Evolutionary conservation across 2,113 vertebrate genomes (phyloP), one percentile per base, ranked within the genome.

Genomic region (Epinephelus moara): DNA sequence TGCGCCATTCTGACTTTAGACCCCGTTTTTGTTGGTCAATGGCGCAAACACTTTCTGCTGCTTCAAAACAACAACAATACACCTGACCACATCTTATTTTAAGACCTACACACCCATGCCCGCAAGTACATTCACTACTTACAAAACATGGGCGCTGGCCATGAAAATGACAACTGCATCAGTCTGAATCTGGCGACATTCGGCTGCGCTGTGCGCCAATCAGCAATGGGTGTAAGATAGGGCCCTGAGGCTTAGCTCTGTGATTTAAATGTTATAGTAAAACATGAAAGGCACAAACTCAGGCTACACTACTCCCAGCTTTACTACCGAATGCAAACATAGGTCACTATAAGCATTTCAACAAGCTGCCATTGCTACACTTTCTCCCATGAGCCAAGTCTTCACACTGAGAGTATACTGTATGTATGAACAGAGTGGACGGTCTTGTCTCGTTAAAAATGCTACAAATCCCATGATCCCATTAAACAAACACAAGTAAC

Each of bases 401-500:
- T 37, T 19, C 27, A 12, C 4, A 13, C 6, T 23, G 40, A 66
- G 40, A 45, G 37, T 40, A n/a, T n/a, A 42, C 9, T 33, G 66
- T 53, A 33, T 50, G 33, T 37, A 37, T 37, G 5, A 37, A 47
- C 30, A 11, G 45, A 55, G 57, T 63, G 63, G 6, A 47, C 3
- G 12, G n/a, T 52, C 52, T 60, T 74, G 66, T 75, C 53, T 27
- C 50, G 71, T 79, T 84, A 84, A 78, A 61, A 80, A 3, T 19
- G 55, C 47, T 53, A 17, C 70, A 19, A 47, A 49, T n/a, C 57
- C 59, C 27, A 19, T 75, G 82, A 84, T 86, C 81, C 71, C 81
- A 89, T 79, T 78, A 78, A 80, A 82, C 70, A 77, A 83, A 70
- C 56, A 77, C 72, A 45, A 85, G 60, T 21, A 78, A 57, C 61